Conservation (phyloP, 2,113 vertebrate genomes). For the Catharus fuscescens region DNA sequence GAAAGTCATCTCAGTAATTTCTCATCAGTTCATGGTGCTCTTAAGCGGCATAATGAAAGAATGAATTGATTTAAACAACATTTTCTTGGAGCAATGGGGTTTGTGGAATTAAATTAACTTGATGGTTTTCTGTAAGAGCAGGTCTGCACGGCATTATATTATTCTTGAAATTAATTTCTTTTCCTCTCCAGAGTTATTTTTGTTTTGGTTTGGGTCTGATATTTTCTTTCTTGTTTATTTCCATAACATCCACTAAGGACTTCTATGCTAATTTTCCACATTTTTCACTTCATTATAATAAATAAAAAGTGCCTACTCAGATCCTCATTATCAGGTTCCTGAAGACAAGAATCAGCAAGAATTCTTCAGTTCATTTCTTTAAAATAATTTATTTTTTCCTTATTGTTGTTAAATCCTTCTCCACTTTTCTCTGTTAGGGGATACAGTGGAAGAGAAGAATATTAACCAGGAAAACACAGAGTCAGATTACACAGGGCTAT, state of each 20-base stretch:
- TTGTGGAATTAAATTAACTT: constrained; percentile 79
- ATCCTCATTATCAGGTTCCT: constrained; percentile 12
- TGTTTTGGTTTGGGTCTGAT: background rate
- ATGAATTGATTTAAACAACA: constrained; percentile 79
- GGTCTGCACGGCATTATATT: constrained; percentile 62
- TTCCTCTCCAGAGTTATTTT: constrained; percentile 54
- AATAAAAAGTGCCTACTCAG: constrained; percentile 28
- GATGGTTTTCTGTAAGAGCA: constrained; percentile 71
- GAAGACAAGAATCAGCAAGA: background rate
- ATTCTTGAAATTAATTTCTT: constrained; percentile 76
- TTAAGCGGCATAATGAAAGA: constrained; percentile 75
- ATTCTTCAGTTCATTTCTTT: background rate
- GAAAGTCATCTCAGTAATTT: constrained; percentile 72
- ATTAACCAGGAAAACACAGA: background rate
- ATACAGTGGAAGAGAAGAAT: background rate
- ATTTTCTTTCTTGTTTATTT: constrained; percentile 38
- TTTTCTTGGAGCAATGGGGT: constrained; percentile 72
- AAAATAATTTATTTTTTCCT: background rate
- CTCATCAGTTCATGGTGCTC: constrained; percentile 68
- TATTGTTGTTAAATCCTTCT: background rate
- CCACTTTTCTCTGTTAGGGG: background rate
- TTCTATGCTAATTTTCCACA: constrained; percentile 20
- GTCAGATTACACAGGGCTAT: background rate
- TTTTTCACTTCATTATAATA: constrained; percentile 31
- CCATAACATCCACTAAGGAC: constrained; percentile 20